Conservation (phyloP, 2,113 vertebrate species). For the Perccottus glenii region DNA sequence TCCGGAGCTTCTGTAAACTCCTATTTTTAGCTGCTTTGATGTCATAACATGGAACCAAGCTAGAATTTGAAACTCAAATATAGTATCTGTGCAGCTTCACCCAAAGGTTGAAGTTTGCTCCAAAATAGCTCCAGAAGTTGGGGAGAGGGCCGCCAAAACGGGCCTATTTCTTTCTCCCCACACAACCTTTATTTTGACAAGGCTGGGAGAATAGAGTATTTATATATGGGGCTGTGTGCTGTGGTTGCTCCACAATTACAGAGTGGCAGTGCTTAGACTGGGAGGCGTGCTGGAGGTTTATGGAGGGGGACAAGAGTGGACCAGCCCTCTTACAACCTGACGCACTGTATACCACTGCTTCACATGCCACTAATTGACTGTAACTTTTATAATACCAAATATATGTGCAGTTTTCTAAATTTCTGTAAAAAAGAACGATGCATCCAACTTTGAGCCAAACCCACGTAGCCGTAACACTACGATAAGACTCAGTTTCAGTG, state of each 20-base stretch:
- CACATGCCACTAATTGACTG: slow-evolving; percentile 17
- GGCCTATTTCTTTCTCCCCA: slow-evolving; percentile 62
- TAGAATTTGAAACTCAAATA: not conserved
- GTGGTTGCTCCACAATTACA: slow-evolving; percentile 84
- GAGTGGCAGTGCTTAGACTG: slow-evolving; percentile 78
- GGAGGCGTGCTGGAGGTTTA: slow-evolving; percentile 76
- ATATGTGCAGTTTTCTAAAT: not conserved
- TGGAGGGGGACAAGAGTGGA: slow-evolving; percentile 73
- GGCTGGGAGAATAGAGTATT: slow-evolving; percentile 80
- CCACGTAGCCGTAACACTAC: slow-evolving; percentile 51
- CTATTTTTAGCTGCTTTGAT: slow-evolving; percentile 58
- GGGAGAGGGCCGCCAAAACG: slow-evolving; percentile 68
- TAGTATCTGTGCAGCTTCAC: slow-evolving; percentile 38
- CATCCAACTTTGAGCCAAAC: slow-evolving; percentile 39
- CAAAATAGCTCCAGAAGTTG: slow-evolving; percentile 69
- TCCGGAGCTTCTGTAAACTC: not conserved
- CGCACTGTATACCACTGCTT: slow-evolving; percentile 24
- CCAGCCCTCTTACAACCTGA: slow-evolving; percentile 63
- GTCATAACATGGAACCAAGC: slow-evolving; percentile 5
- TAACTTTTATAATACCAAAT: not conserved
- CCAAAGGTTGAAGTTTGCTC: slow-evolving; percentile 60
- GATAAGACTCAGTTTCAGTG: slow-evolving; percentile 62
- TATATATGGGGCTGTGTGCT: slow-evolving; percentile 83
- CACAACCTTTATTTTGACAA: slow-evolving; percentile 83
- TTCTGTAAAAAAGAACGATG: slow-evolving; percentile 18